Evolutionary conservation across 2,888 invertebrate species (phyloP), one percentile per base, ranked within the genome.

Genomic region (Nesidiocoris tenuis): DNA sequence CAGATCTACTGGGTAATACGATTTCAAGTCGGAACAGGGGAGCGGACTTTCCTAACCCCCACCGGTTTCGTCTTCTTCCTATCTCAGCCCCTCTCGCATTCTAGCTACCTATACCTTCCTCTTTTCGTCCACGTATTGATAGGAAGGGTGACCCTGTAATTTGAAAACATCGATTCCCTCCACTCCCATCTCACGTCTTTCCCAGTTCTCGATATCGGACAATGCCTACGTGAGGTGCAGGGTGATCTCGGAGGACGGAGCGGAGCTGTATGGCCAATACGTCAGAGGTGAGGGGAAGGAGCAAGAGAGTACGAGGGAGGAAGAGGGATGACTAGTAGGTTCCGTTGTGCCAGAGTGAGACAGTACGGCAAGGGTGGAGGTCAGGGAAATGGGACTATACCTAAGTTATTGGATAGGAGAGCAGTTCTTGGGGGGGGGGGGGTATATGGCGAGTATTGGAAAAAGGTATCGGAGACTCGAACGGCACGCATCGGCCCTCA

Each of bases 91-190:
- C 39, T 7, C 39, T 39, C 5, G 5, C 39, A 39, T 3, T 39
- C 39, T 3, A n/a, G n/a, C n/a, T n/a, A 7, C 12, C 39, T 39
- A 39, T 39, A 39, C 12, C 39, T 39, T 39, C 12, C 39, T 39
- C 39, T 39, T 39, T 39, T 12, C 39, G 3, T 39, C 39, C 39
- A 39, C 39, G 39, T 39, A 39, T 12, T 39, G 39, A 39, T 39
- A 56, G 56, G 22, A 56, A 55, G 65, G 67, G 67, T 21, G 56
- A 54, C n/a, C 55, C 55, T 21, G 67, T 67, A 67, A 67, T 67
- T 67, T 67, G 55, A 67, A 67, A 67, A 67, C 67, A 67, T 67
- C 67, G 67, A 67, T 67, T 65, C 67, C 19, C 67, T 19, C 67
- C 54, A 7, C 12, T 39, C 39, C 39, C 12, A 12, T 3, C 39